Evolutionary conservation across 2,888 invertebrate species (phyloP).

Genomic region (Standfussiana lucernea): DNA sequence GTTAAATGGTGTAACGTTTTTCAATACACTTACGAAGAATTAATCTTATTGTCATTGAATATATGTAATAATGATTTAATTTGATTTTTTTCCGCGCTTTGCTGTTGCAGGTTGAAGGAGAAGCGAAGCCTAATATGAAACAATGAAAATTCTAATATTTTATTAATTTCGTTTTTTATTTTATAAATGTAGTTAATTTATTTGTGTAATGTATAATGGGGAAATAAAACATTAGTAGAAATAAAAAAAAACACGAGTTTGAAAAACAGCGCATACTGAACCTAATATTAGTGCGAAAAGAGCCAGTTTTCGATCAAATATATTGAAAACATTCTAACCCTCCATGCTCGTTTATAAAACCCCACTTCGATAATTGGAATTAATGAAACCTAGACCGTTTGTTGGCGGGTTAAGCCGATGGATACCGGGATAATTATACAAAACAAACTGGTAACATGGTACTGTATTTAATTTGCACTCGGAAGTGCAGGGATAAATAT

Average conservation of each 20-base stretch:
- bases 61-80: too few species aligned
- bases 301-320: neutral
- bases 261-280: neutral
- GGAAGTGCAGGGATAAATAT: slow-evolving; percentile 44
- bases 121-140: too few species aligned
- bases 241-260: neutral
- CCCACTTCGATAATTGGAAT: slow-evolving; percentile 53
- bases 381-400: slow-evolving; percentile 43
- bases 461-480: slow-evolving; percentile 55
- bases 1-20: too few species aligned
- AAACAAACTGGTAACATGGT: slow-evolving; percentile 35
- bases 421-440: slow-evolving; percentile 13
- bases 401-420: slow-evolving; percentile 31
- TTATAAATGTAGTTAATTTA: too few species aligned
- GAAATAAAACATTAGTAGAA: neutral
- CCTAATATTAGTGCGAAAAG: neutral
- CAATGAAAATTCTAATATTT: too few species aligned
- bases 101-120: too few species aligned
- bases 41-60: too few species aligned
- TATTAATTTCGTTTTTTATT: too few species aligned
- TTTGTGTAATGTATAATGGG: too few species aligned
- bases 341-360: slow-evolving; percentile 33
- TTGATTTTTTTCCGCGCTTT: too few species aligned
- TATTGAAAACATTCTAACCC: slow-evolving; percentile 28
- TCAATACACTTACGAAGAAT: too few species aligned